Evolutionary conservation across 1,140 invertebrate species (phyloP), one percentile per base, ranked within the genome.

Genomic region (Zaprionus tsacasi): DNA sequence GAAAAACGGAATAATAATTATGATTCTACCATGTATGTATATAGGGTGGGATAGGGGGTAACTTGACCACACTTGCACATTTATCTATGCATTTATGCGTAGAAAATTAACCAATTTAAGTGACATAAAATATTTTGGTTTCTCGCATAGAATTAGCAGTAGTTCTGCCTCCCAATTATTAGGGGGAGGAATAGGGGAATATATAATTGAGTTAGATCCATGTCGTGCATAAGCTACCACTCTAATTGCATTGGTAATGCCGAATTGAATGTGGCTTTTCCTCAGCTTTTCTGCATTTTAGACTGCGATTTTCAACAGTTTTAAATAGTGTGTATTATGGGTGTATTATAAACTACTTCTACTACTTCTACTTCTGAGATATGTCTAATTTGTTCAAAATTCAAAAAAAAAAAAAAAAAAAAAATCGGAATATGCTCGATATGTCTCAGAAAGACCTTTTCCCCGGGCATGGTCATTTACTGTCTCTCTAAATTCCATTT

Each of bases 61-160:
- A 45, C 40, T 15, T 30, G 66, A 87, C 80, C 83, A 43, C 80
- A 88, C 48, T 70, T 50, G 59, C 52, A 50, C 69, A 83, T 83
- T 87, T 88, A 83, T 88, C 79, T 80, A 67, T 87, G 67, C 60
- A 82, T 88, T 82, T 83, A 75, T 88, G 73, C 80, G 68, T 76
- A 80, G 45, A 50, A 88, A 88, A 88, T 87, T 87, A 88, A 80
- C 83, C 80, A 80, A 79, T 88, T 87, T 78, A 88, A 87, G 80
- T 88, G 83, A 87, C 73, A 88, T 88, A 64, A 60, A 80, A 78
- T 78, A 88, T 88, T 79, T 50, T 12, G 45, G 45, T 50, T 45
- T n/a, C 13, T 40, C 38, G 38, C 38, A 40, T n/a, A 40, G 38
- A 40, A 40, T n/a, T 40, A n/a, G 38, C 38, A n/a, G 13, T 40